Conservation (phyloP, 2,797 vertebrate species). For the Clarias pachynema region DNA sequence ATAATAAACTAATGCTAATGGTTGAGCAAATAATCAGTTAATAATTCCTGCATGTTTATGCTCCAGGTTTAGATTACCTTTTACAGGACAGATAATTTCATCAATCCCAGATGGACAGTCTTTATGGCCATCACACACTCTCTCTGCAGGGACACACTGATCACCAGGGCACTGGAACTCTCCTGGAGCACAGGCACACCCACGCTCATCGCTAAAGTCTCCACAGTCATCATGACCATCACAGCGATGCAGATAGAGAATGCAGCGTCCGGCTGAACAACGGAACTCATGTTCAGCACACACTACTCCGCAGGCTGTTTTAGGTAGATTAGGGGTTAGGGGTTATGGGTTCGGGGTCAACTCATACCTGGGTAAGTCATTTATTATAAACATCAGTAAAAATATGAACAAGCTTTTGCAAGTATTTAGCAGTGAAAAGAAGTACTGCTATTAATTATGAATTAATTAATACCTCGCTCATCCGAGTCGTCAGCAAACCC, state of each 20-base stretch:
- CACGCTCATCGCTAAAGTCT: constrained; percentile 85
- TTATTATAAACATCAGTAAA: neutral
- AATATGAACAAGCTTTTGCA: neutral
- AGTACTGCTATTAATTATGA: neutral
- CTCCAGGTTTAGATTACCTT: constrained; percentile 68
- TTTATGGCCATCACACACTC: constrained; percentile 78
- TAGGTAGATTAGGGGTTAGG: neutral
- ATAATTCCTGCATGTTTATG: neutral
- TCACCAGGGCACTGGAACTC: constrained; percentile 80
- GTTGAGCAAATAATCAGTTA: neutral
- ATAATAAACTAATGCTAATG: neutral
- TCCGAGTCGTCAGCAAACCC: constrained; percentile 81
- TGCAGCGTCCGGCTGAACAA: constrained; percentile 79
- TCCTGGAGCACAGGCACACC: constrained; percentile 75
- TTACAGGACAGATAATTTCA: constrained; percentile 78
- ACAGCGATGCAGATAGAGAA: constrained; percentile 81
- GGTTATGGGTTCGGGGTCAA: neutral
- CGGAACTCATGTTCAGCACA: constrained; percentile 79
- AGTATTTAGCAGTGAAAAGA: neutral
- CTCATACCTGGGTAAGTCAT: neutral
- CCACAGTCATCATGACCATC: constrained; percentile 87
- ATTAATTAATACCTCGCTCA: constrained; percentile 69
- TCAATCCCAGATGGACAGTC: constrained; percentile 82
- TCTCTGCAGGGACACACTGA: constrained; percentile 72
- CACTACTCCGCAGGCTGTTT: constrained; percentile 79